A percentile compares a stretch with the other conserved stretches of the same genome.
Evolutionary conservation across 1,140 invertebrate genomes (phyloP).

Genomic region (Oscheius sp.): DNA sequence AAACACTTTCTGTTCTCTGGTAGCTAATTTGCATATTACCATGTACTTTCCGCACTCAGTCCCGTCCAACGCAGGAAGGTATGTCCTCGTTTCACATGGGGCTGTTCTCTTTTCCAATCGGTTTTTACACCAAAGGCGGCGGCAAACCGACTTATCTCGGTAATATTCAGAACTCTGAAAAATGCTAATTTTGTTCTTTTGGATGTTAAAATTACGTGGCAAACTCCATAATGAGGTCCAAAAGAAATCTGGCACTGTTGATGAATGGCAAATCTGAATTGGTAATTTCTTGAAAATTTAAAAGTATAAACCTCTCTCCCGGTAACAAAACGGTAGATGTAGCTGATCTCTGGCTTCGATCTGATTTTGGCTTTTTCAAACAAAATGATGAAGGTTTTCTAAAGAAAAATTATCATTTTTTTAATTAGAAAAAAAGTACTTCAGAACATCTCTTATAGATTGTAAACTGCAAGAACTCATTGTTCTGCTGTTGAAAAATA

Average conservation of each 20-base stretch:
- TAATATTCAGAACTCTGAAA: slow-evolving; percentile 31
- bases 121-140: slow-evolving; percentile 55
- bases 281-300: slow-evolving; percentile 15
- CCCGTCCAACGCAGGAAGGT: slow-evolving; percentile 53
- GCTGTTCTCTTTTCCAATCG: slow-evolving; percentile 35
- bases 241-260: slow-evolving; percentile 50
- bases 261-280: slow-evolving; percentile 22
- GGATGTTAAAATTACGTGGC: slow-evolving; percentile 14
- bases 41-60: slow-evolving; percentile 47
- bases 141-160: slow-evolving; percentile 43
- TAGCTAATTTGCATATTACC: slow-evolving; percentile 1
- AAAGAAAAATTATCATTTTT: slow-evolving; percentile 4
- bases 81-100: slow-evolving; percentile 51
- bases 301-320: slow-evolving; percentile 12
- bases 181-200: not conserved
- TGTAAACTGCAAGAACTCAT: slow-evolving; percentile 47
- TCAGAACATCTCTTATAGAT: slow-evolving; percentile 47
- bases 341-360: slow-evolving; percentile 2
- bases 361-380: slow-evolving; percentile 20
- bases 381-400: slow-evolving; percentile 46
- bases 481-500: slow-evolving; percentile 44
- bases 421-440: slow-evolving; percentile 21
- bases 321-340: not conserved
- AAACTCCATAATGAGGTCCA: slow-evolving; percentile 49
- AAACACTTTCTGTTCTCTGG: slow-evolving; percentile 5